Evolutionary conservation across 2,797 vertebrate species (phyloP).

Genomic region (Gouania willdenowi): DNA sequence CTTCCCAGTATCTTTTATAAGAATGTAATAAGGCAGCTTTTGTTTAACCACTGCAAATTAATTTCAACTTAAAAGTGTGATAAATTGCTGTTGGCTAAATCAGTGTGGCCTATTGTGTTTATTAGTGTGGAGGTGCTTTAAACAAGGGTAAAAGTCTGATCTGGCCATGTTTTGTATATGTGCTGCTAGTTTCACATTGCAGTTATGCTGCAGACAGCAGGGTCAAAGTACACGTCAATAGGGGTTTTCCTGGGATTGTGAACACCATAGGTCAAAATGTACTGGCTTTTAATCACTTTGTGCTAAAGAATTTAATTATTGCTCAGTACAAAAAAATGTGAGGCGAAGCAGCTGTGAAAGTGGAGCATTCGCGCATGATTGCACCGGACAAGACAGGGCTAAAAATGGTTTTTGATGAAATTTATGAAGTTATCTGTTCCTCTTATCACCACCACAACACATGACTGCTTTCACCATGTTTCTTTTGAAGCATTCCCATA

Average conservation of each 20-base stretch:
- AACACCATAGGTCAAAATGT: no score
- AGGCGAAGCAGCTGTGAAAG: conserved; percentile 32
- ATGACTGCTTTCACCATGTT: conserved; percentile 9
- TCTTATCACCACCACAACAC: conserved; percentile 31
- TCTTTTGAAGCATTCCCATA: neutral
- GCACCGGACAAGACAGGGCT: conserved; percentile 6
- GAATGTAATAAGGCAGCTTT: no score
- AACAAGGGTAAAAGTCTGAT: no score
- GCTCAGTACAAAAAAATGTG: neutral
- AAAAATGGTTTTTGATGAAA: conserved; percentile 27
- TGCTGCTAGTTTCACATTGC: no score
- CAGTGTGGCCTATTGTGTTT: no score
- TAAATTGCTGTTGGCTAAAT: no score
- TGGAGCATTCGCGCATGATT: conserved; percentile 26
- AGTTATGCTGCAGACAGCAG: conserved; percentile 2
- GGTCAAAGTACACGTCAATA: conserved; percentile 48
- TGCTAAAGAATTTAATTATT: neutral
- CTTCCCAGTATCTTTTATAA: no score
- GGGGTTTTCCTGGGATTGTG: neutral
- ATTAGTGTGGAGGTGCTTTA: no score
- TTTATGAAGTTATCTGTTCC: conserved; percentile 47
- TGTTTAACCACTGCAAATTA: no score
- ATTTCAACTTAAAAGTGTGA: no score
- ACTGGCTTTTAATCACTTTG: conserved; percentile 5
- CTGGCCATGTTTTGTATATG: no score